phyloP scores from a whole-genome alignment of 1,140 invertebrate species.

The Drosophila kohkoa region DNA sequence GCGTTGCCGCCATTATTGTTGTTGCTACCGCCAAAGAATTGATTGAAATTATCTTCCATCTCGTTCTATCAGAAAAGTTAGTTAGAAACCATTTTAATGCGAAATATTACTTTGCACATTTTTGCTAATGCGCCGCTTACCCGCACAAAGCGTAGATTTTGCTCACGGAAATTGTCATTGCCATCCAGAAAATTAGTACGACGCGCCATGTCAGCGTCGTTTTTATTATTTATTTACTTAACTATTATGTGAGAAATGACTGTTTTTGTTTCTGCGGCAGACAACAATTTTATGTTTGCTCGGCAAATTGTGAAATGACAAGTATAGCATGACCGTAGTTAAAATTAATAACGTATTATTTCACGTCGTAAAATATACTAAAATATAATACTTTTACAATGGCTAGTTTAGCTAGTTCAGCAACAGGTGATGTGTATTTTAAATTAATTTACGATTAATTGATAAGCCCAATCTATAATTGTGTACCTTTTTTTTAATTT shows the following conservation, averaged over 20 bases:
- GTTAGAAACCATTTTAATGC: no score
- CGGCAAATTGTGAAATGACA: background rate
- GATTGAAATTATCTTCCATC: slow-evolving; percentile 81
- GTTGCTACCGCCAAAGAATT: slow-evolving; percentile 60
- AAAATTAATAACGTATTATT: background rate
- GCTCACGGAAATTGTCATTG: slow-evolving; percentile 83
- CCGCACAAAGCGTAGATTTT: slow-evolving; percentile 84
- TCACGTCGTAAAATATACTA: background rate
- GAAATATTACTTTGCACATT: background rate
- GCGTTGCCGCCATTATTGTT: background rate
- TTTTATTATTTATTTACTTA: background rate
- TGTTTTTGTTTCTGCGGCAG: no score
- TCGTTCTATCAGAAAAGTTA: slow-evolving; percentile 67
- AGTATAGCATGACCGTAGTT: background rate
- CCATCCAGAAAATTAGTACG: slow-evolving; percentile 72
- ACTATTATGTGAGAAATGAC: slow-evolving; percentile 8
- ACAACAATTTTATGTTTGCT: slow-evolving; percentile 4
- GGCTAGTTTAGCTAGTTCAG: no score
- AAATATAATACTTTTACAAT: background rate
- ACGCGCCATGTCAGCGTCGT: slow-evolving; percentile 55
- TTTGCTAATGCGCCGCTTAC: slow-evolving; percentile 64
- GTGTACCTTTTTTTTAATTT: background rate
- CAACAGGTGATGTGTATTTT: no score
- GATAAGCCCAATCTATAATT: background rate
- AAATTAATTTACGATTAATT: background rate